Percentiles rank a stretch among this genome's conserved stretches.
Evolutionary conservation across 2,113 vertebrate genomes (phyloP).

Genomic region (Oenanthe melanoleuca): DNA sequence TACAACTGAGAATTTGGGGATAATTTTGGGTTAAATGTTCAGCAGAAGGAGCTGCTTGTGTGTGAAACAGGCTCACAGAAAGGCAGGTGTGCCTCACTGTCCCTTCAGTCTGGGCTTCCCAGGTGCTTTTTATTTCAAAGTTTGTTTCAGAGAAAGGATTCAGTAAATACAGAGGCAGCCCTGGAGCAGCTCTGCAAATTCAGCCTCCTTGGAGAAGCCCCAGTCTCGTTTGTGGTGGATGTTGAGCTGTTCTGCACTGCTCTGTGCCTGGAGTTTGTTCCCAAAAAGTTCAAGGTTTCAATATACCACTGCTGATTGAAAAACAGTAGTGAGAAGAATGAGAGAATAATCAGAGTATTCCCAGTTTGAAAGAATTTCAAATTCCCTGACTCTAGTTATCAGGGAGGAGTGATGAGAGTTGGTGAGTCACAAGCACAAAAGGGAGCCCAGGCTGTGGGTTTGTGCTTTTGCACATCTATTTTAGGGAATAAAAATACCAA

Average conservation of each 20-base stretch:
- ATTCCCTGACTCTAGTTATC: neutral
- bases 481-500: neutral
- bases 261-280: neutral
- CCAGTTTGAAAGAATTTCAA: neutral
- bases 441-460: neutral
- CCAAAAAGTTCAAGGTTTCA: neutral
- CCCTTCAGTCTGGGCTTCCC: neutral
- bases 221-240: neutral
- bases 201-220: neutral
- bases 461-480: neutral
- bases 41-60: neutral
- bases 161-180: neutral
- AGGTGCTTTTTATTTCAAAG: neutral
- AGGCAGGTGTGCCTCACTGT: neutral
- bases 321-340: neutral
- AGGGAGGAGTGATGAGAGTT: neutral
- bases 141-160: neutral
- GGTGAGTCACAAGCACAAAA: neutral
- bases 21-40: neutral
- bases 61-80: neutral
- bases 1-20: neutral
- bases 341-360: neutral
- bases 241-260: neutral
- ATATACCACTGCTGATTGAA: accelerated
- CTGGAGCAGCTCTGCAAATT: neutral